Conservation (phyloP, 1,140 invertebrate genomes). For the Rhopalosiphum padi region DNA sequence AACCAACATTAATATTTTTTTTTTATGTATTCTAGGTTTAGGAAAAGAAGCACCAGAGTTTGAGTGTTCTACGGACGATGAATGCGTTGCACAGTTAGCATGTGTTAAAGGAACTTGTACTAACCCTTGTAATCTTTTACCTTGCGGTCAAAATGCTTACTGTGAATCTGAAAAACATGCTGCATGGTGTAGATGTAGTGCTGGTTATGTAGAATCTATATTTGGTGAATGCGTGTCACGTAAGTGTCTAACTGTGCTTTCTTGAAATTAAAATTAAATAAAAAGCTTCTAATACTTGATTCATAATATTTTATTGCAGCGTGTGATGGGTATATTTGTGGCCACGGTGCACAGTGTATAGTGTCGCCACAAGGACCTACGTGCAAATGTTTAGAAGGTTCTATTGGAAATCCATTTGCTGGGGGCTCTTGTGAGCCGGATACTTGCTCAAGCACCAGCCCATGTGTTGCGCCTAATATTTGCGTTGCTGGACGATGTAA, state of each 20-base stretch:
- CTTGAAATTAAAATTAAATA: slow-evolving; percentile 75
- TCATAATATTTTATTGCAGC: slow-evolving; percentile 76
- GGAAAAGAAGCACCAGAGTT: slow-evolving; percentile 62
- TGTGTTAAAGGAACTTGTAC: slow-evolving; percentile 82
- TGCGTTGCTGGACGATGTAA: slow-evolving; percentile 87
- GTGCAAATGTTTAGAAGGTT: slow-evolving; percentile 77
- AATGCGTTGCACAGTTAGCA: slow-evolving; percentile 84
- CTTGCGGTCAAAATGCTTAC: slow-evolving; percentile 82
- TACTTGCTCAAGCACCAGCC: slow-evolving; percentile 75
- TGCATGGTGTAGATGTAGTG: slow-evolving; percentile 84
- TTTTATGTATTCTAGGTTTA: slow-evolving; percentile 23
- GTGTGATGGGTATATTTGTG: slow-evolving; percentile 71
- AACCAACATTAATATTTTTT: not conserved
- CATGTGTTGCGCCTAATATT: slow-evolving; percentile 79
- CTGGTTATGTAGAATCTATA: slow-evolving; percentile 72
- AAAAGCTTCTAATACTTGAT: slow-evolving; percentile 75
- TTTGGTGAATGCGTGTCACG: slow-evolving; percentile 73
- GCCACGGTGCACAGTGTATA: slow-evolving; percentile 76
- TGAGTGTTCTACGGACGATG: slow-evolving; percentile 80
- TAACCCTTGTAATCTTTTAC: slow-evolving; percentile 75
- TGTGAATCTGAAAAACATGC: slow-evolving; percentile 74
- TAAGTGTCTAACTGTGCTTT: slow-evolving; percentile 77
- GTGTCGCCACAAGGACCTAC: slow-evolving; percentile 77
- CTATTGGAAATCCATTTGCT: slow-evolving; percentile 80
- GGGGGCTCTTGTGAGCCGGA: slow-evolving; percentile 76